A percentile compares a stretch with the other conserved stretches of the same genome.
These are phyloP conservation scores for Danionella cerebrum DNA, from an alignment of 2,113 vertebrate species.

Conservation along the genomic window DNA sequence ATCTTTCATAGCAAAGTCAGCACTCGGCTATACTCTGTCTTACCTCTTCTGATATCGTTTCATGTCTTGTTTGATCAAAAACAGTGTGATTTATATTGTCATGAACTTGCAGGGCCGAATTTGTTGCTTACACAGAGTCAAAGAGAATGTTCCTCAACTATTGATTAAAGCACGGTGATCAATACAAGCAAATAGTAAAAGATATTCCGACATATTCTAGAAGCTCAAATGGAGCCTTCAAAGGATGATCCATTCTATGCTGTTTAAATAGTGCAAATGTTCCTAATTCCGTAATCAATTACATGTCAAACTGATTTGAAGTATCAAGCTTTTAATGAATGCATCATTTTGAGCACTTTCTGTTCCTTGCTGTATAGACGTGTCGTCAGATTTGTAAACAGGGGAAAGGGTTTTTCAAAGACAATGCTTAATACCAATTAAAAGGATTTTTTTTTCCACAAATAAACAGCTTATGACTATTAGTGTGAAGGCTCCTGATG, in stretches of 20 bases:
- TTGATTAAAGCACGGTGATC: background rate
- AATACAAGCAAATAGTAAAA: background rate
- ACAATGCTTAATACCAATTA: conserved; percentile 29
- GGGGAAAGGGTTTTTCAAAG: conserved; percentile 35
- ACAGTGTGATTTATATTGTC: background rate
- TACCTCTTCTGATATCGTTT: background rate
- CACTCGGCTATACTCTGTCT: background rate
- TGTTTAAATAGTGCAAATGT: conserved; percentile 63
- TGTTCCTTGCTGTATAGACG: conserved; percentile 41
- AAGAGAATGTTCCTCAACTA: background rate
- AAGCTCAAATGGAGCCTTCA: conserved; percentile 39
- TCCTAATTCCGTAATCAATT: conserved; percentile 63
- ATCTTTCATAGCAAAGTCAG: conserved; percentile 13
- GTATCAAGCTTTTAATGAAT: conserved; percentile 63
- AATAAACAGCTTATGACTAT: conserved; percentile 42
- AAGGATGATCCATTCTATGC: conserved; percentile 48
- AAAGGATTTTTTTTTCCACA: conserved; percentile 35
- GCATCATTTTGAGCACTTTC: conserved; percentile 49
- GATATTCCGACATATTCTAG: no score
- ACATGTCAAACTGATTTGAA: conserved; percentile 59
- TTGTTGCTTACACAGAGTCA: background rate
- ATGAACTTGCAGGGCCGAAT: background rate
- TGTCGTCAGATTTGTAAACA: conserved; percentile 28
- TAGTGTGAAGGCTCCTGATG: conserved; percentile 23
- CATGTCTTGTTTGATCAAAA: conserved; percentile 10